These are phyloP conservation scores for Zaprionus taronus DNA, from an alignment of 1,140 invertebrate genomes.

Conservation along the genomic window DNA sequence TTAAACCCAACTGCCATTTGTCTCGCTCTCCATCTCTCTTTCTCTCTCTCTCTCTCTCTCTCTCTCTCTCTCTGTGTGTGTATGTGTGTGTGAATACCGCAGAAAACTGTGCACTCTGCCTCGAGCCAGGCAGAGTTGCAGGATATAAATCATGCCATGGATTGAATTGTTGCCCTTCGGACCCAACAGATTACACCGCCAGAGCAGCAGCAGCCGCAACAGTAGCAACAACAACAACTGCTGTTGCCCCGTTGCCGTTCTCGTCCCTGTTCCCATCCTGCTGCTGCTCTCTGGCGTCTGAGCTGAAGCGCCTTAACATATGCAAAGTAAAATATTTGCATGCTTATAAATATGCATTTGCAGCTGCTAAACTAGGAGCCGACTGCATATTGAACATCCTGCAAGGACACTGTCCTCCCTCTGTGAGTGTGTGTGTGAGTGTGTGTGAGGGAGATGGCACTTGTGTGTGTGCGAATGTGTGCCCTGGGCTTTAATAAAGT, in stretches of 20 bases:
- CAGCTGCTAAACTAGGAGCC: slow-evolving; percentile 21
- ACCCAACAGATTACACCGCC: slow-evolving; percentile 64
- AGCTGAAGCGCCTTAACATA: slow-evolving; percentile 66
- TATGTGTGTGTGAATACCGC: slow-evolving; percentile 32
- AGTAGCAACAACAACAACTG: slow-evolving; percentile 32
- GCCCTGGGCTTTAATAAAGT: slow-evolving; percentile 29
- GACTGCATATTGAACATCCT: slow-evolving; percentile 26
- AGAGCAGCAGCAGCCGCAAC: slow-evolving; percentile 17
- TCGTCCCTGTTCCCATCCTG: background rate
- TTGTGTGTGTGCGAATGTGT: background rate
- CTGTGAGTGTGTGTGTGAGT: background rate
- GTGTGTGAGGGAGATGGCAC: background rate
- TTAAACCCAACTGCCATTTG: slow-evolving; percentile 35
- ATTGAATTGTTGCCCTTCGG: slow-evolving; percentile 69
- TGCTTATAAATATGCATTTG: slow-evolving; percentile 83
- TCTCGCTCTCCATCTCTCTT: background rate
- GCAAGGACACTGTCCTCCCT: background rate
- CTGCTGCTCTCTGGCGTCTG: slow-evolving; percentile 19
- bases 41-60: background rate
- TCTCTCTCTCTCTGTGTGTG: no score
- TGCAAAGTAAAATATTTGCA: slow-evolving; percentile 84
- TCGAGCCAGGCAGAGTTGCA: slow-evolving; percentile 15
- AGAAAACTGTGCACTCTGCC: slow-evolving; percentile 25
- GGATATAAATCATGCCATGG: slow-evolving; percentile 83
- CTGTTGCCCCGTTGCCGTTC: slow-evolving; percentile 1